Conservation (phyloP, 2,113 vertebrate genomes). For the Cariama cristata region DNA sequence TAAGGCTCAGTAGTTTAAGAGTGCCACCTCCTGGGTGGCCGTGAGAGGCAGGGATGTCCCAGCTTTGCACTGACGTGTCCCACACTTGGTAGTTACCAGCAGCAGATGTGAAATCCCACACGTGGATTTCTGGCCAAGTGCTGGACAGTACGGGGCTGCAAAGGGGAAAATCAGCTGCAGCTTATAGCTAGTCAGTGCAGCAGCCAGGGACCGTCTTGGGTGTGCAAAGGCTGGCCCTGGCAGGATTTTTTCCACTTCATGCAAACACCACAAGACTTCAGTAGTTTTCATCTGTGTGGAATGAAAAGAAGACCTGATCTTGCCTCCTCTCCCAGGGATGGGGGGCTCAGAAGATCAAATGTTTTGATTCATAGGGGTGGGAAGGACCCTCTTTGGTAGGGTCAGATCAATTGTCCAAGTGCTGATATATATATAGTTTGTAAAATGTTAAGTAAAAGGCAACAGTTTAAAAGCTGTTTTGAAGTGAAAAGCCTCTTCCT, state of each 20-base stretch:
- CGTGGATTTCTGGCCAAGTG: fast-evolving
- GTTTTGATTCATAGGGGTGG: not conserved
- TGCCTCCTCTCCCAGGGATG: fast-evolving
- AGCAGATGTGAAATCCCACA: fast-evolving
- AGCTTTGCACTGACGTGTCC: not conserved
- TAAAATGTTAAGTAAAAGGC: not conserved
- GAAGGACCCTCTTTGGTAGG: not conserved
- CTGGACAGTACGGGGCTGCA: fast-evolving
- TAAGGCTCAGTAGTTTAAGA: slow-evolving; percentile 18
- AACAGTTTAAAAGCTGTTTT: not conserved
- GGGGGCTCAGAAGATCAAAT: not conserved
- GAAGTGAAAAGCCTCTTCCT: not conserved
- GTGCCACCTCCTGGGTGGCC: slow-evolving; percentile 70
- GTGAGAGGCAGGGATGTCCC: not conserved
- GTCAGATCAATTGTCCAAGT: not conserved
- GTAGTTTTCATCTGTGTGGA: not conserved
- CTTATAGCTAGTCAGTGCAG: not conserved
- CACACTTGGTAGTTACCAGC: fast-evolving
- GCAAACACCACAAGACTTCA: not conserved
- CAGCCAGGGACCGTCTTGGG: not conserved
- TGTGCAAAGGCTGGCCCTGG: not conserved
- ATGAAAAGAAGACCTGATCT: not conserved
- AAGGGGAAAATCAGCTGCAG: not conserved
- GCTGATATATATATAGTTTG: not conserved
- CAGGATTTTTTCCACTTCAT: not conserved